Conservation (phyloP, 2,888 invertebrate species). For the Drosophila bunnanda region DNA sequence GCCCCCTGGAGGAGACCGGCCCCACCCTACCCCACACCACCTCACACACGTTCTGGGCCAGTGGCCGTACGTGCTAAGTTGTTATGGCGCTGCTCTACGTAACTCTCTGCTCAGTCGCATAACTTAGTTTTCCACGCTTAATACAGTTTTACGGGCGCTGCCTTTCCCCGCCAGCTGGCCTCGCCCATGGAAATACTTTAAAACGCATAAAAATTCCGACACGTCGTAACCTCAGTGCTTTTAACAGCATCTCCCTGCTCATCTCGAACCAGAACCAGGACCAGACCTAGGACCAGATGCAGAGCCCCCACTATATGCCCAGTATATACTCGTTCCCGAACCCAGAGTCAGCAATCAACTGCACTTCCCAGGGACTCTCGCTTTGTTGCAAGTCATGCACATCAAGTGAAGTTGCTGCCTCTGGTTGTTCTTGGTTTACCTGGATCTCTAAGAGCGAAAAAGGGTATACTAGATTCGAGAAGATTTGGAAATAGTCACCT, state of each 20-base stretch:
- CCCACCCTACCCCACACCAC: background rate
- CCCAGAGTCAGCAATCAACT: conserved; percentile 69
- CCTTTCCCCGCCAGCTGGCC: conserved; percentile 17
- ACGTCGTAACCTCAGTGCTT: conserved; percentile 76
- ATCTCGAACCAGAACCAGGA: conserved; percentile 6
- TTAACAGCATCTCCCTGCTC: conserved; percentile 54
- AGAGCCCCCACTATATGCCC: background rate
- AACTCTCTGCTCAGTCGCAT: conserved; percentile 71
- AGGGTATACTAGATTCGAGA: conserved; percentile 8
- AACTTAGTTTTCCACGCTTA: conserved; percentile 78
- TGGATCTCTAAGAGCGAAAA: background rate
- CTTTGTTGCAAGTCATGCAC: conserved; percentile 79
- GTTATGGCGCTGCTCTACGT: conserved; percentile 60
- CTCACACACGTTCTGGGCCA: conserved; percentile 36
- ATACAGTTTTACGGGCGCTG: conserved; percentile 73
- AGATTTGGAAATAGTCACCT: background rate
- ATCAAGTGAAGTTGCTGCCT: conserved; percentile 59
- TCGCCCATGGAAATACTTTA: conserved; percentile 70
- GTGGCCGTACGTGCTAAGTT: conserved; percentile 45
- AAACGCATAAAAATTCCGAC: conserved; percentile 78
- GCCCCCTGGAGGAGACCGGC: background rate
- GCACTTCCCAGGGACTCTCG: conserved; percentile 45
- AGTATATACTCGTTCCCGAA: background rate
- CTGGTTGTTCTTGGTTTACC: conserved; percentile 30
- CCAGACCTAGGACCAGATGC: conserved; percentile 1